Evolutionary conservation across 2,888 invertebrate species (phyloP).

Genomic region (Strigamia transsilvanica): DNA sequence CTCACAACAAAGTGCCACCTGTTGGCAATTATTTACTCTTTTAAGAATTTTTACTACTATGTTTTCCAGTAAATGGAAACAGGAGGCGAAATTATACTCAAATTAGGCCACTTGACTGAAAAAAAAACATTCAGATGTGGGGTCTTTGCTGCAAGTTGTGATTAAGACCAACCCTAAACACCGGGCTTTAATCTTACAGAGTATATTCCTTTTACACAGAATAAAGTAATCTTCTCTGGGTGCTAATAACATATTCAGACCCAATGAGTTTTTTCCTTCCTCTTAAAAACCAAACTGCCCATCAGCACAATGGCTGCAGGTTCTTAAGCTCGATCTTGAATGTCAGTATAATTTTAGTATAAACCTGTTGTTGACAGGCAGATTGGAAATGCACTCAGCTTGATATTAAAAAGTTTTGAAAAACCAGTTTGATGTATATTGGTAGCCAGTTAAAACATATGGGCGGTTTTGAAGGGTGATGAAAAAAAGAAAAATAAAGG

Average conservation of each 20-base stretch:
- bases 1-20: background rate
- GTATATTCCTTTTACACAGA: background rate
- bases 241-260: slow-evolving; percentile 39
- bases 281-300: slow-evolving; percentile 9
- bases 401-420: slow-evolving; percentile 41
- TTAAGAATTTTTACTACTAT: background rate
- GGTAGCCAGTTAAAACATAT: slow-evolving; percentile 16
- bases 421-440: slow-evolving; percentile 20
- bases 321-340: background rate
- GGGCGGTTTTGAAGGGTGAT: slow-evolving; percentile 13
- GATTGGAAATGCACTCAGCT: slow-evolving; percentile 48
- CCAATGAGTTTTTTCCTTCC: background rate
- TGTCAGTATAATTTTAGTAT: slow-evolving; percentile 48
- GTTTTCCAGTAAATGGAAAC: slow-evolving; percentile 3
- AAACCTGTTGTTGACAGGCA: slow-evolving; percentile 49
- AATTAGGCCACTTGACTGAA: background rate
- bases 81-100: background rate
- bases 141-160: slow-evolving; percentile 22
- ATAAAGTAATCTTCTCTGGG: slow-evolving; percentile 37
- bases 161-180: slow-evolving; percentile 22
- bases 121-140: background rate
- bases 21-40: background rate
- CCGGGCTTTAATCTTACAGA: slow-evolving; percentile 1
- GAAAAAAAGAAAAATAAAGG: background rate
- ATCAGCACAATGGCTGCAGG: slow-evolving; percentile 15